Evolutionary conservation across 2,113 vertebrate genomes (phyloP).

Genomic region (Silurus glanis): DNA sequence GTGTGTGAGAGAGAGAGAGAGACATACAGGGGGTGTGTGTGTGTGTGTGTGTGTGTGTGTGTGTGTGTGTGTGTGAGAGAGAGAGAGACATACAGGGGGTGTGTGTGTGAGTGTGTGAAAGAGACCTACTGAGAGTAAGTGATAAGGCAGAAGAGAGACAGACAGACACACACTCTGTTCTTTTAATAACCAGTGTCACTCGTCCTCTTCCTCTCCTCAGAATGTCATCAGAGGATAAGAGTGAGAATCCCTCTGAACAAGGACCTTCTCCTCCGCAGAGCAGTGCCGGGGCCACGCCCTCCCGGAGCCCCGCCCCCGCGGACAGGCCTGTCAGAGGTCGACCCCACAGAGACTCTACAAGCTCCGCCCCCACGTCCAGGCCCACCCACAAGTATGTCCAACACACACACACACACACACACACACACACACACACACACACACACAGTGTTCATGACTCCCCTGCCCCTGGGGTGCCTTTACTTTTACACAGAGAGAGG

Average conservation of each 20-base stretch:
- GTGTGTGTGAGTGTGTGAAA: not conserved
- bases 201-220: conserved; percentile 57
- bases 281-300: conserved; percentile 74
- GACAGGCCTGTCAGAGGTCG: conserved; percentile 84
- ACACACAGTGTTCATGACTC: no score
- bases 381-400: conserved; percentile 82
- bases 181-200: no score
- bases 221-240: conserved; percentile 88
- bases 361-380: conserved; percentile 73
- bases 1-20: no score
- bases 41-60: no score
- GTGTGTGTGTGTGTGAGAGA: no score
- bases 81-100: not conserved
- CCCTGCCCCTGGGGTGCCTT: not conserved
- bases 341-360: conserved; percentile 83
- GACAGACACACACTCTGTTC: not conserved
- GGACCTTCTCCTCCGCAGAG: conserved; percentile 76
- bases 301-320: conserved; percentile 79
- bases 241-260: conserved; percentile 73
- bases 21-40: not conserved
- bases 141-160: not conserved
- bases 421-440: not conserved
- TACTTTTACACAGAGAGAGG: not conserved
- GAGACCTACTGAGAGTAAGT: not conserved
- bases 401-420: not conserved